Evolutionary conservation across 92 coral and sea anemone species (phyloP).

Genomic region (Heteractis magnifica): DNA sequence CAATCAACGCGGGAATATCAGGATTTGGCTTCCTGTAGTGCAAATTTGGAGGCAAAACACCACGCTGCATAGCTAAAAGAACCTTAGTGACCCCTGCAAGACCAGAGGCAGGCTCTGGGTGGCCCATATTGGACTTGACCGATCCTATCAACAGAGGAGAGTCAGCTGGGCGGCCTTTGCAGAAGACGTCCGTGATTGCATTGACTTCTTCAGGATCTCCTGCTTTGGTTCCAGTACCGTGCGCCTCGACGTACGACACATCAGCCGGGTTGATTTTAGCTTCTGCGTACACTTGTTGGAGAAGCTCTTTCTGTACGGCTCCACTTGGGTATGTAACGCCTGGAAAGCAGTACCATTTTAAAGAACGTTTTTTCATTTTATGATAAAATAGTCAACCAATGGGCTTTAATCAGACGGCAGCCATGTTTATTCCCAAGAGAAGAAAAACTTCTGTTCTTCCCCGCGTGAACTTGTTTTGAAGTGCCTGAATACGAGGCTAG

Average conservation of each 20-base stretch:
- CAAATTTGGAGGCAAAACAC: slow-evolving; percentile 68
- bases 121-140: slow-evolving; percentile 90
- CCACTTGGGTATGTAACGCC: slow-evolving; percentile 90
- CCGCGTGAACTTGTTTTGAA: too few relatives aligned
- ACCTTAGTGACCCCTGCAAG: slow-evolving; percentile 78
- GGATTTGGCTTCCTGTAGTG: slow-evolving; percentile 81
- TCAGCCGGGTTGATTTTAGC: slow-evolving; percentile 74
- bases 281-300: slow-evolving; percentile 74
- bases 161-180: slow-evolving; percentile 44
- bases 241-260: slow-evolving; percentile 75
- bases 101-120: slow-evolving; percentile 85
- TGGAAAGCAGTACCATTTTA: neutral
- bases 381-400: too few relatives aligned
- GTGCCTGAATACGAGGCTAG: too few relatives aligned
- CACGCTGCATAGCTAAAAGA: slow-evolving; percentile 73
- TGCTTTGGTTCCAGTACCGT: slow-evolving; percentile 89
- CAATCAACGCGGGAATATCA: slow-evolving; percentile 68
- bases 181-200: slow-evolving; percentile 67
- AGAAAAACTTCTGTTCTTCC: too few relatives aligned
- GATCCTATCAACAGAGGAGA: slow-evolving; percentile 78
- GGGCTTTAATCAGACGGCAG: too few relatives aligned
- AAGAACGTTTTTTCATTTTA: too few relatives aligned
- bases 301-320: slow-evolving; percentile 69
- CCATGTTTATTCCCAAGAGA: too few relatives aligned
- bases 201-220: slow-evolving; percentile 83